Conservation (phyloP, 2,797 vertebrate species). For the Lacerta bilineata region DNA sequence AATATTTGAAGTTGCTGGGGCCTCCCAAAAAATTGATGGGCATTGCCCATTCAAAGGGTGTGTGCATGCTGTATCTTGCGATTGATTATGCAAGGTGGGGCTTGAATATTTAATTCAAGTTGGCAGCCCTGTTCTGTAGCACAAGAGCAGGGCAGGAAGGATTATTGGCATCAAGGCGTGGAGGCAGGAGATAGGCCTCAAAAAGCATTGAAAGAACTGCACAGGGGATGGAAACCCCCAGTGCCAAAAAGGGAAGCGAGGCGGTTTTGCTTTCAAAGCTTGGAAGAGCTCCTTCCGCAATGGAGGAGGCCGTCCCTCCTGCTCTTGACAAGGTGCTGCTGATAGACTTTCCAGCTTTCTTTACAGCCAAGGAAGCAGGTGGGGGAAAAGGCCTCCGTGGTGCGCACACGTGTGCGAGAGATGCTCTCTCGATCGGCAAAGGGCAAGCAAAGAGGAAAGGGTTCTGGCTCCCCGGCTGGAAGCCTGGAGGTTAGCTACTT, state of each 20-base stretch:
- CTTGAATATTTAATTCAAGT: no score
- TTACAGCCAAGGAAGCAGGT: background rate
- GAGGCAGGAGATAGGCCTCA: background rate
- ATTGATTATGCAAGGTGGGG: no score
- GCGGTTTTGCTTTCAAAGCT: background rate
- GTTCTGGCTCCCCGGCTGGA: background rate
- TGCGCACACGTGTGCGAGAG: background rate
- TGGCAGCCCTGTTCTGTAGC: background rate
- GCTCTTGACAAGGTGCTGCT: background rate
- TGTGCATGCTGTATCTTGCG: no score
- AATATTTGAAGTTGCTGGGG: no score
- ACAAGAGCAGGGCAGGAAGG: background rate
- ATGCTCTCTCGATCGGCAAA: background rate
- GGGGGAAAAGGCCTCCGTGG: background rate
- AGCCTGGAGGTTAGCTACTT: background rate
- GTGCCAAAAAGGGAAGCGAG: background rate
- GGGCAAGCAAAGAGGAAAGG: no score
- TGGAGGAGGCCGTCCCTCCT: background rate
- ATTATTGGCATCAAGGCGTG: background rate
- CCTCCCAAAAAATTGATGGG: no score
- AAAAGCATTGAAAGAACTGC: background rate
- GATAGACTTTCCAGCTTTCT: background rate
- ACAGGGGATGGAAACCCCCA: background rate
- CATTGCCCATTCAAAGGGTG: no score
- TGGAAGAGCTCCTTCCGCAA: background rate